Evolutionary conservation across 2,113 vertebrate species (phyloP), one percentile per base, ranked within the genome.

Genomic region (Salminus brasiliensis): DNA sequence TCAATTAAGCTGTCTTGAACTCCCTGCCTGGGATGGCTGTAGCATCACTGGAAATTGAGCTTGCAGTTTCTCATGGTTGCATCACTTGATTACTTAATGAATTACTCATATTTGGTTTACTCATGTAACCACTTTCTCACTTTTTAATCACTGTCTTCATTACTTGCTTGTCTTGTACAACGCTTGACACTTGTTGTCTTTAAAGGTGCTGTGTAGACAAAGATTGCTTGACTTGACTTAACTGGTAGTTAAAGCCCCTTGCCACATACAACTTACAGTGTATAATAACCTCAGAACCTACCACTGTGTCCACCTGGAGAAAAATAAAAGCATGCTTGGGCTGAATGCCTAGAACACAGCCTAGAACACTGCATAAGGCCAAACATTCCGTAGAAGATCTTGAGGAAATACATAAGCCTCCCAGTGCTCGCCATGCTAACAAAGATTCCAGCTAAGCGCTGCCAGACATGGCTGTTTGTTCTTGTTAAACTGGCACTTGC

Each of bases 401-500:
- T 53, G 52, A 69, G 67, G 70, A 85, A 72, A 77, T 65, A 67
- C 29, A 80, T 32, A 72, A 81, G 27, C 68, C 62, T 60, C 39
- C 72, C 32, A 15, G 41, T 67, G 59, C 70, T 76, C 55, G 52
- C 63, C 71, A 65, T 47, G 62, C 71, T 62, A 47, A 71, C 63
- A 65, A 71, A 69, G 69, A 63, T 47, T 41, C 29, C 59, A 45
- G 76, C 60, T 67, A 41, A 36, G 29, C 52, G 55, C 32, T 65
- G 53, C 80, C 18, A 27, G 69, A 67, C 49, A 71, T 0, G 30
- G 30, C 52, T 82, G 80, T 85, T 84, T 84, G 85, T 83, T 88
- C 85, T 59, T 85, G 83, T 89, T 88, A 87, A 76, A 49, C 78
- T 81, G 60, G 36, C 69, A 84, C 53, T 53, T 79, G 63, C 76